phyloP scores from a whole-genome alignment of 2,113 vertebrate species.

The Casuarius casuarius region DNA sequence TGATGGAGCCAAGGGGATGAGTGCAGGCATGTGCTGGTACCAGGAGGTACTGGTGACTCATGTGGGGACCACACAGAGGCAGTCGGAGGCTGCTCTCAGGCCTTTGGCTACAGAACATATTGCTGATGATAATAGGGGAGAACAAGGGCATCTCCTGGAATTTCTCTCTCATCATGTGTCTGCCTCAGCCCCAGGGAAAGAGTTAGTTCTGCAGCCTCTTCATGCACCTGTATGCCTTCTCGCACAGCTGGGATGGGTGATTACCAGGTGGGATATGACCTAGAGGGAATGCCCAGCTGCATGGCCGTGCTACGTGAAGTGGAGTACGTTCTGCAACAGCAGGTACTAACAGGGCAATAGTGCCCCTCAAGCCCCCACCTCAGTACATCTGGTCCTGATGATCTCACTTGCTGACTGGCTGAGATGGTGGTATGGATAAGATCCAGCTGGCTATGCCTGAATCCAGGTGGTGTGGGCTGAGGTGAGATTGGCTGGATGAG shows the following conservation, averaged over 20 bases:
- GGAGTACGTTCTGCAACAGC: neutral
- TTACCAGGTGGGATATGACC: neutral
- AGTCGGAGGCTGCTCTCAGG: neutral
- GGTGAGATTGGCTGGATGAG: neutral
- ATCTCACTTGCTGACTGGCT: neutral
- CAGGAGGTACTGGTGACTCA: neutral
- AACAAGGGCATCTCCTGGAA: neutral
- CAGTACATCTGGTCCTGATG: neutral
- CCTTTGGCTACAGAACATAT: neutral
- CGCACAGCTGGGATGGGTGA: neutral
- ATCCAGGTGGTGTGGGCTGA: neutral
- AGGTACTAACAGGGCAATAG: neutral
- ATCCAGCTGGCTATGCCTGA: slow-evolving; percentile 20
- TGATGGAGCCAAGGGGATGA: neutral
- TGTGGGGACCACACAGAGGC: neutral
- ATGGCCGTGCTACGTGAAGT: neutral
- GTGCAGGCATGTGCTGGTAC: neutral
- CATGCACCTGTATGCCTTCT: neutral
- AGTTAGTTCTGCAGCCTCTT: neutral
- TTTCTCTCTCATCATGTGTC: neutral
- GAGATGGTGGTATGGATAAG: neutral
- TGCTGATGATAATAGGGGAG: neutral
- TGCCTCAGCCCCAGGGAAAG: neutral
- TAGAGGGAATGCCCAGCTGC: neutral
- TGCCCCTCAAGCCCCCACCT: neutral